Base-by-base conservation (phyloP, 2,888 invertebrate genomes). In the Hydropsyche betteni region DNA sequence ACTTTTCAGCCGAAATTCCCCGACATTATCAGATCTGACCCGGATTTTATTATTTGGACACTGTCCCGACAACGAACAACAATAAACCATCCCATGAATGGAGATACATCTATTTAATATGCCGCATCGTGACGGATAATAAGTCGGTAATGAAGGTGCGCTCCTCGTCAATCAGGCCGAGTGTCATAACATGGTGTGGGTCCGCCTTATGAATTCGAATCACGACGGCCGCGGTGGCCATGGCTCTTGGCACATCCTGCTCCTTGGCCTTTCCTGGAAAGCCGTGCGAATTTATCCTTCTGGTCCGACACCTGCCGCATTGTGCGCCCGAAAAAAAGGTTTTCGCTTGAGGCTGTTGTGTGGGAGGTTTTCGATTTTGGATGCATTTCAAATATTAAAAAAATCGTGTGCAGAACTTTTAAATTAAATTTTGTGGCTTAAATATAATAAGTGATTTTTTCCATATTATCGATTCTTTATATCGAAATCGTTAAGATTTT, bases 221-320 rank as follows among this genome's bases (percentile, higher is more conserved):
- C 53, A n/a, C 7, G 16, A 44, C 24, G 24, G 24, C 24, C 24
- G 2, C 2, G 24, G 24, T 24, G 24, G 24, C 24, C 24, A 24
- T 24, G 24, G 24, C 24, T 24, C 24, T 24, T 24, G 24, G 24
- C 24, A 16, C 14, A 12, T 53, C 12, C 53, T 53, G 53, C 8
- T 58, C 16, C 58, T 58, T 14, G 16, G 58, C 24, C 8, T 14
- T 64, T 64, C 64, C 36, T 64, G 64, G 64, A 64, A 53, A 51
- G 33, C n/a, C 70, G 70, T 70, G 70, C 53, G 70, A 70, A 70
- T 53, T 51, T 38, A 52, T 55, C 61, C 53, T 34, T 58, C 38
- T 58, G 72, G 58, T 55, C 61, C n/a, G 55, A 72, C 72, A 72
- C 72, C 72, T 72, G 72, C 72, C 58, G 44, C n/a, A 12, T 55